Evolutionary conservation across 1,140 invertebrate genomes (phyloP), one percentile per base, ranked within the genome.

Genomic region (Meloidogyne floridensis): DNA sequence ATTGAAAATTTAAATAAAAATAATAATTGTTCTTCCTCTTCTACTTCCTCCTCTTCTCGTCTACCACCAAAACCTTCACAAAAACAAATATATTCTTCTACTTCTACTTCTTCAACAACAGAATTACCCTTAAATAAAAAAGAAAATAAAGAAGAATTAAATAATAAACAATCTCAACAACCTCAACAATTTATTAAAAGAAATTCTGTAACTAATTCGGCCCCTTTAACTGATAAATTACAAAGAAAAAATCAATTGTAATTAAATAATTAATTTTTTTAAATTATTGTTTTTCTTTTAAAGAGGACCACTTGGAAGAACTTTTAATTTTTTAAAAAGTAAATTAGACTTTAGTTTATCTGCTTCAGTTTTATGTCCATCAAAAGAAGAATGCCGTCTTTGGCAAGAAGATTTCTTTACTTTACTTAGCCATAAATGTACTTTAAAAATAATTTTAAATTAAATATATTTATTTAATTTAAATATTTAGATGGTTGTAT

Each of bases 331-430:
- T 70, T 56, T 83, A 54, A 82, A 82, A 43, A 84, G 43, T 42
- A 85, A 87, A 78, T 65, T 84, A 18, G 84, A 84, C 82, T 75
- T 72, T 77, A 84, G 72, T 42, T 87, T 84, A 47, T 85, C 84
- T 11, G 76, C 84, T 32, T 81, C 85, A 5, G 42, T 51, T 71
- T 83, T 85, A 20, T 85, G 76, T 72, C 85, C 86, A 11, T 83
- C 86, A 18, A 79, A 81, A 53, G 83, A 87, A 43, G 84, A 85
- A 54, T 79, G 87, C 18, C 65, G 82, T 8, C 51, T 54, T 6
- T 85, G 84, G 84, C 86, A 85, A 76, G 86, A 87, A 43, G 85
- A 82, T n/a, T 85, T 85, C 51, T 86, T 86, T n/a, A 74, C 69
- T 15, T 53, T 86, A 15, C 72, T 86, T 42, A 54, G 70, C 18